Evolutionary conservation across 2,113 vertebrate species (phyloP), one percentile per base, ranked within the genome.

Genomic region (Brienomyrus brachyistius): DNA sequence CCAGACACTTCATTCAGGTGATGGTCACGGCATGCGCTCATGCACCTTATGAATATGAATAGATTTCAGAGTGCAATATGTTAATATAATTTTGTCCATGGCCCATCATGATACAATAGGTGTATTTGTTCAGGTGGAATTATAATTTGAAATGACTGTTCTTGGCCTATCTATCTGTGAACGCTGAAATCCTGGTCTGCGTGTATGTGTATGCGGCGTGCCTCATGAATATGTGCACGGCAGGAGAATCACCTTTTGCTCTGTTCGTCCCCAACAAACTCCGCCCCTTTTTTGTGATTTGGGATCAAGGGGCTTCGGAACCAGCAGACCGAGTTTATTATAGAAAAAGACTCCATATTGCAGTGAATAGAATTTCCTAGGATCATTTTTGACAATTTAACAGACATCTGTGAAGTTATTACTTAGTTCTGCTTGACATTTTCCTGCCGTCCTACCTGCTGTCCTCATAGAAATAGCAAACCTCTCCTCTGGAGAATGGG

Each of bases 351-450:
- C 35, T 83, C 27, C 11, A 15, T 80, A 59, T 45, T 83, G 31
- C 19, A 56, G 77, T 89, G 74, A 83, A 80, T 47, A 43, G 40
- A 56, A 89, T 89, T 89, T 89, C 23, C 3, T 82, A 56, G 88
- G 74, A 45, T 59, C 31, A 59, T 89, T 89, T 89, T 89, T 84
- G 51, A 89, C 77, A 89, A 89, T 89, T 89, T 84, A 45, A 35
- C 27, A 90, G 56, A 86, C 80, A 70, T 70, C 35, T 86, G 89
- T 45, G 43, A 86, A 66, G 56, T 51, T 90, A 86, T 86, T 86
- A 70, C 43, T 66, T 86, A 86, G 82, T 86, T 86, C 83, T 50
- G 89, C 82, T 86, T 90, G 89, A 86, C 89, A 86, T 85, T 59
- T 89, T 59, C 8, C 77, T 59, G 47, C 88, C 56, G n/a, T 50